These are phyloP conservation scores for Lacerta agilis DNA, from an alignment of 2,797 vertebrate genomes.

Conservation along the genomic window DNA sequence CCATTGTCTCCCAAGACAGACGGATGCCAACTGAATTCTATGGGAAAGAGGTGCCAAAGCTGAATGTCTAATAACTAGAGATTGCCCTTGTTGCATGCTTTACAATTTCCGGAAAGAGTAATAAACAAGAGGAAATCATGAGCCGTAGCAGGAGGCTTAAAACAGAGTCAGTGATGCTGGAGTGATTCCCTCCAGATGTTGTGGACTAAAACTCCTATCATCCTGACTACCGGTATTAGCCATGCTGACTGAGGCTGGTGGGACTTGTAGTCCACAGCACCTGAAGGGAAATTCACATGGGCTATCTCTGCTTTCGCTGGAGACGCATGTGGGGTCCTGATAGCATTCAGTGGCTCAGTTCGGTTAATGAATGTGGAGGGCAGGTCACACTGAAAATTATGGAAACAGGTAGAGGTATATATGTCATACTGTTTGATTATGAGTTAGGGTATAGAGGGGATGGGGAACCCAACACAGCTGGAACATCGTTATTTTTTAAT, in stretches of 20 bases:
- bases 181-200: not conserved
- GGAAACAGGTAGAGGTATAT: not conserved
- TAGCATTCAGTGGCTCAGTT: no score
- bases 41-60: not conserved
- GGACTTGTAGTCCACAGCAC: no score
- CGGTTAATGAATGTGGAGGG: no score
- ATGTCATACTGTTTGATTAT: not conserved
- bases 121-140: not conserved
- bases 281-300: no score
- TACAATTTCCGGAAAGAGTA: not conserved
- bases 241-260: no score
- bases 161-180: not conserved
- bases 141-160: not conserved
- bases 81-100: not conserved
- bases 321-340: no score
- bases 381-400: not conserved
- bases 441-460: no score
- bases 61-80: not conserved
- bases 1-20: no score
- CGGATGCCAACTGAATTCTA: not conserved
- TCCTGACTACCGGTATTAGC: no score
- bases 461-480: no score
- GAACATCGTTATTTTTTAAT: not conserved
- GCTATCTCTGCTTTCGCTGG: no score
- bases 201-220: no score